phyloP scores from a whole-genome alignment of 2,113 vertebrate species.

The Pseudorasbora parva region DNA sequence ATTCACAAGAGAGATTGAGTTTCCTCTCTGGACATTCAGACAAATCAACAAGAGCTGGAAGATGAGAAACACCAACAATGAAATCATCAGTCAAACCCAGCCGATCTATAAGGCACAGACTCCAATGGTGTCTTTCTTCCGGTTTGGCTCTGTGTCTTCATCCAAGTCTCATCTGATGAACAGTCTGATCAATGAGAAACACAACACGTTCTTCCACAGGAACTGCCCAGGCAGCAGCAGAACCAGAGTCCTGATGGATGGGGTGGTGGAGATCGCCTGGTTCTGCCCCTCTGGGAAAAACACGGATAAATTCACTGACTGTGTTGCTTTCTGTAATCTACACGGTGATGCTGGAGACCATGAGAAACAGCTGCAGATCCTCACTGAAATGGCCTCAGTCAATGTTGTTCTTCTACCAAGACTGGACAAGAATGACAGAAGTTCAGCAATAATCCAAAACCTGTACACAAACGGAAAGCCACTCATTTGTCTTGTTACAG shows the following conservation, averaged over 20 bases:
- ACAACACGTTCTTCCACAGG: constrained; percentile 64
- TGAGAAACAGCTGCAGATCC: no score
- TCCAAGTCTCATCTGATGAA: constrained; percentile 83
- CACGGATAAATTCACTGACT: constrained; percentile 64
- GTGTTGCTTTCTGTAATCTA: no score
- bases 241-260: no score
- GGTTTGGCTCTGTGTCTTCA: constrained; percentile 71
- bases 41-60: constrained; percentile 76
- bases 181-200: constrained; percentile 70
- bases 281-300: constrained; percentile 68
- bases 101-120: constrained; percentile 66
- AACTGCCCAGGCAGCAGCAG: no score
- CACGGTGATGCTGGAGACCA: no score
- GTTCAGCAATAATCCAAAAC: no score
- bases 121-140: constrained; percentile 74
- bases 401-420: no score
- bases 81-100: constrained; percentile 55
- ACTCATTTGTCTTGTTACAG: neutral
- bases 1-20: constrained; percentile 8
- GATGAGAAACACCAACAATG: neutral
- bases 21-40: constrained; percentile 75
- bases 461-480: no score
- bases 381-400: no score
- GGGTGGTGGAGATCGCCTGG: no score
- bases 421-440: no score